Evolutionary conservation across 2,888 invertebrate genomes (phyloP).

Genomic region (Ypsolopha sequella): DNA sequence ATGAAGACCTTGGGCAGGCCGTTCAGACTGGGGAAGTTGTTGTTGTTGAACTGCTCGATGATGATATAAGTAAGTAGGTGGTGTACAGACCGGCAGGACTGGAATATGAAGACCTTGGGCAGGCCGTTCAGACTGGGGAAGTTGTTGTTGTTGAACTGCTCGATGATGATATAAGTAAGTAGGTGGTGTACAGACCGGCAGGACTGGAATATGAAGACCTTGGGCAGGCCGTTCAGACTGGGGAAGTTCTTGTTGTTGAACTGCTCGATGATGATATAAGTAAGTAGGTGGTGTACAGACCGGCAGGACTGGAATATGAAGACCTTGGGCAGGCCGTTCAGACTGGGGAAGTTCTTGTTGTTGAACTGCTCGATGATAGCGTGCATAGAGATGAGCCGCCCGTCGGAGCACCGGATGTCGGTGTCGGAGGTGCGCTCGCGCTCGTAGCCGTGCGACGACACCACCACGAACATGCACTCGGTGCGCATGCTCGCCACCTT

Average conservation of each 20-base stretch:
- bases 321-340: slow-evolving; percentile 76
- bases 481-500: slow-evolving; percentile 38
- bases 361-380: slow-evolving; percentile 73
- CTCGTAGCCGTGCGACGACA: slow-evolving; percentile 76
- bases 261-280: too few relatives aligned
- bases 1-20: slow-evolving; percentile 80
- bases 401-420: slow-evolving; percentile 73
- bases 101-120: slow-evolving; percentile 82
- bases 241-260: slow-evolving; percentile 71
- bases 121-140: slow-evolving; percentile 67
- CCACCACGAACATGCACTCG: slow-evolving; percentile 75
- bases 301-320: slow-evolving; percentile 81
- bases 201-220: slow-evolving; percentile 81
- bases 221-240: slow-evolving; percentile 71
- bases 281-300: slow-evolving; percentile 28
- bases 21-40: slow-evolving; percentile 59
- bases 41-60: slow-evolving; percentile 71
- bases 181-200: too few relatives aligned
- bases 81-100: too few relatives aligned
- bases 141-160: slow-evolving; percentile 69
- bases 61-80: too few relatives aligned
- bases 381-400: slow-evolving; percentile 52
- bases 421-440: slow-evolving; percentile 52
- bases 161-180: too few relatives aligned
- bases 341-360: slow-evolving; percentile 57